Base-by-base conservation (phyloP, 2,888 invertebrate genomes). In the Heliconius hortense region DNA sequence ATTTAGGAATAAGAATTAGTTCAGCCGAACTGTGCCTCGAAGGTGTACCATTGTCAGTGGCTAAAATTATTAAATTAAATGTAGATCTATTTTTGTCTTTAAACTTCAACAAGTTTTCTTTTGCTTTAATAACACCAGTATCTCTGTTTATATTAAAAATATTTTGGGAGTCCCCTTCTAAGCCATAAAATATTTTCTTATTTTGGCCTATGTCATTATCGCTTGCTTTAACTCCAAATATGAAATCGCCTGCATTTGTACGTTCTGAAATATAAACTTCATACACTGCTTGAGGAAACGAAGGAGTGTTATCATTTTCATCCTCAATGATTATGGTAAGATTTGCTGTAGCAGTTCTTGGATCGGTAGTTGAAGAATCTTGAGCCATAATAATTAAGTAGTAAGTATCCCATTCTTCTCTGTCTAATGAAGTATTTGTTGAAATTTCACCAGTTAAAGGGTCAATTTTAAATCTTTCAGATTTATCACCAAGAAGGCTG, bases 71-170 rank as follows among this genome's bases (percentile, higher is more conserved):
- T 73, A 98, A 87, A 82, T 96, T 96, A 84, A 96, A 97, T 8
- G 95, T 94, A 62, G 94, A 93, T 79, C 95, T 95, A 70, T 90
- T 92, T 79, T 94, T 95, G 80, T 89, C 94, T 80, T 90, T 91
- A 81, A 90, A 89, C 53, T 94, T 90, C 77, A 94, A 93, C n/a
- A 98, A 89, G 82, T 96, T 96, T 78, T 95, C 94, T 56, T 95
- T 95, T 0, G 98, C 96, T 88, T 97, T 97, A 74, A 99, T 96
- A 0, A 98, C 98, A 1, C 99, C 99, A 0, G 97, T 98, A 85
- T 96, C 95, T 76, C 94, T 92, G 86, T 98, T 96, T 72, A 99
- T 96, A 18, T 93, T 93, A 86, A 99, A 99, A 82, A 96, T 95
- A 67, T 95, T 94, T n/a, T 96, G 95, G 85, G 98, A 97, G 83